Percentiles rank a stretch among this genome's conserved stretches.
Conservation (phyloP, 2,888 invertebrate species). For the Diarsia rubi region DNA sequence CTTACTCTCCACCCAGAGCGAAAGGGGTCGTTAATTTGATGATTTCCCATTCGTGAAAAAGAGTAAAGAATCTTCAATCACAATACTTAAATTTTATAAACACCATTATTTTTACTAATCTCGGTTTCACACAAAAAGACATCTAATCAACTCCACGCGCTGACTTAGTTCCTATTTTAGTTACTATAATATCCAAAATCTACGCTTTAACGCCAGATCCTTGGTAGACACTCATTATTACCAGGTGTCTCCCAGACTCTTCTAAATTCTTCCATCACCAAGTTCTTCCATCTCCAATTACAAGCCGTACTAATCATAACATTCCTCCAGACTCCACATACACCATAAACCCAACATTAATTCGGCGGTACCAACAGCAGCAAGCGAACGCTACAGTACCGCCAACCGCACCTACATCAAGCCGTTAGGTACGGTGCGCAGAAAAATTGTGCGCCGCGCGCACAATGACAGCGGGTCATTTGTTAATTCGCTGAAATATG, state of each 20-base stretch:
- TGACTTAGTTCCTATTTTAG: background rate
- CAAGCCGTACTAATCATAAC: slow-evolving; percentile 49
- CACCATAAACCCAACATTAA: slow-evolving; percentile 79
- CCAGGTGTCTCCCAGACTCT: background rate
- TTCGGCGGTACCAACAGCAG: slow-evolving; percentile 71
- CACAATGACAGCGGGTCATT: slow-evolving; percentile 88
- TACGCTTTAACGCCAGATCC: background rate
- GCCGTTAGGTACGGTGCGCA: slow-evolving; percentile 86
- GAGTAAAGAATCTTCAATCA: background rate
- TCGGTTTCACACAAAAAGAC: background rate
- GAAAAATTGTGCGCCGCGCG: slow-evolving; percentile 89
- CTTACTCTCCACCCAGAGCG: too few relatives aligned
- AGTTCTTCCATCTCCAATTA: slow-evolving; percentile 3
- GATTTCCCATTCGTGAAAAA: too few relatives aligned
- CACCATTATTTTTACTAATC: background rate
- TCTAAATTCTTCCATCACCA: too few relatives aligned
- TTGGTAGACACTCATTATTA: too few relatives aligned
- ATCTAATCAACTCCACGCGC: background rate
- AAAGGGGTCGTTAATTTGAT: too few relatives aligned
- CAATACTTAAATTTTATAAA: background rate
- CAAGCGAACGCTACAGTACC: slow-evolving; percentile 62
- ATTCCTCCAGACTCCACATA: slow-evolving; percentile 53
- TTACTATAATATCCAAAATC: background rate
- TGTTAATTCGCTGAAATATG: slow-evolving; percentile 91
- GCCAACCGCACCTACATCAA: slow-evolving; percentile 88